Evolutionary conservation across 2,113 vertebrate genomes (phyloP).

Genomic region (Erythrolamprus reginae): DNA sequence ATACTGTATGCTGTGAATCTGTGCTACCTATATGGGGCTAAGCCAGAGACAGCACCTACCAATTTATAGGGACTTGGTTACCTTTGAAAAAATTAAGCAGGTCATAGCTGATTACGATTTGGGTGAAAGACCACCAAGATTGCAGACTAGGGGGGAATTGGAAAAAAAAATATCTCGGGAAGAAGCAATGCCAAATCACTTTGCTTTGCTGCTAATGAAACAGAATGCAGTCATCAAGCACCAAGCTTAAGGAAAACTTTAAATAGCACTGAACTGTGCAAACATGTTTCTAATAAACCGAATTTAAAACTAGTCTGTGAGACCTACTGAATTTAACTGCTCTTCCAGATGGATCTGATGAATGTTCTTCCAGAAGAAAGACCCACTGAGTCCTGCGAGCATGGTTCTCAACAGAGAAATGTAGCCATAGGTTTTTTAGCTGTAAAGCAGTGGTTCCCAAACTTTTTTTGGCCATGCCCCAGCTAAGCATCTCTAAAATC

Average conservation of each 20-base stretch:
- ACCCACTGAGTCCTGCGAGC: background rate
- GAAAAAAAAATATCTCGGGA: background rate
- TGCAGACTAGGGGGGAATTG: background rate
- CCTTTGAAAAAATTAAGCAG: background rate
- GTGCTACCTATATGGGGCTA: background rate
- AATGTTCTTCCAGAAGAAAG: background rate
- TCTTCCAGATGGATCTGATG: background rate
- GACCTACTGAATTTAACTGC: background rate
- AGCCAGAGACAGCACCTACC: background rate
- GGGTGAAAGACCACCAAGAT: background rate
- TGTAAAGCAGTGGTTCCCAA: background rate
- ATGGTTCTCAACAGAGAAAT: background rate
- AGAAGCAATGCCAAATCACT: background rate
- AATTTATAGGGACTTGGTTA: background rate
- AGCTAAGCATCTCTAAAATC: no score
- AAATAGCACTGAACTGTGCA: background rate
- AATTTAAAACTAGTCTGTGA: background rate
- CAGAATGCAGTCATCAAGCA: background rate
- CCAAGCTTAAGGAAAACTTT: background rate
- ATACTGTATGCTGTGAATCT: background rate
- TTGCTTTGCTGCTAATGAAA: background rate
- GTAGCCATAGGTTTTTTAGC: background rate
- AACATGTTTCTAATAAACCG: background rate
- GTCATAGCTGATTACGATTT: background rate
- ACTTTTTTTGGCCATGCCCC: no score